Conservation (phyloP, 1,140 invertebrate species). For the Macrosteles quadrilineatus region DNA sequence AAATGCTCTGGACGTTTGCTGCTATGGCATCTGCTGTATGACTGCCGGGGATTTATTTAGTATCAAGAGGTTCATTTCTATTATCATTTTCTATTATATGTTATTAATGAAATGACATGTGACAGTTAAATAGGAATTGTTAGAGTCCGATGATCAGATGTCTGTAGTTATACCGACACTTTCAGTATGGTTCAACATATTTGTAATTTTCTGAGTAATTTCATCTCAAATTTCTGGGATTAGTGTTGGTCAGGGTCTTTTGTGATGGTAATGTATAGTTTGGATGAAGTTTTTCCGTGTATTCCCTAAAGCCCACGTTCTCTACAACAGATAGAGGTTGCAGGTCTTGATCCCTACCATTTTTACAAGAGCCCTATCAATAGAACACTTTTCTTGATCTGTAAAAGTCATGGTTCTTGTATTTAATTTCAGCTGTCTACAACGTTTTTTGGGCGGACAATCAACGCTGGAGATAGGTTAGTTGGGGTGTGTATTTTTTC, state of each 20-base stretch:
- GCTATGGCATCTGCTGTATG: not conserved
- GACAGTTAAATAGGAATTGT: slow-evolving; percentile 9
- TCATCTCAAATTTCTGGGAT: not conserved
- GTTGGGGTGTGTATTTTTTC: not conserved
- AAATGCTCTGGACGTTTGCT: not conserved
- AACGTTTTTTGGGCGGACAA: not conserved
- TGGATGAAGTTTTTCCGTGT: slow-evolving; percentile 20
- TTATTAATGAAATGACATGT: slow-evolving; percentile 26
- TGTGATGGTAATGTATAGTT: slow-evolving; percentile 12
- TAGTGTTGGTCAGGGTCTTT: slow-evolving; percentile 14
- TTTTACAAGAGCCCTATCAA: slow-evolving; percentile 6
- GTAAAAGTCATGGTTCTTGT: too few species aligned
- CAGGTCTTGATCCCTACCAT: slow-evolving; percentile 1
- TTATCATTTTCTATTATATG: not conserved
- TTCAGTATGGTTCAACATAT: not conserved
- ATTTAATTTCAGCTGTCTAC: slow-evolving; percentile 1
- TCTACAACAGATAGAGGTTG: slow-evolving; percentile 28
- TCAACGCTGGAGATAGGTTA: not conserved
- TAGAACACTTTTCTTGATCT: too few species aligned
- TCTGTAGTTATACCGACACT: slow-evolving; percentile 7
- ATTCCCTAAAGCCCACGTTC: slow-evolving; percentile 26
- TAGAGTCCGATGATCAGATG: slow-evolving; percentile 23
- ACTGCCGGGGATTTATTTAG: slow-evolving; percentile 1
- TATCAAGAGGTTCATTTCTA: slow-evolving; percentile 11
- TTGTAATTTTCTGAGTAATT: not conserved